Base-by-base conservation (phyloP, 2,797 vertebrate genomes). In the Crenuchus spilurus region DNA sequence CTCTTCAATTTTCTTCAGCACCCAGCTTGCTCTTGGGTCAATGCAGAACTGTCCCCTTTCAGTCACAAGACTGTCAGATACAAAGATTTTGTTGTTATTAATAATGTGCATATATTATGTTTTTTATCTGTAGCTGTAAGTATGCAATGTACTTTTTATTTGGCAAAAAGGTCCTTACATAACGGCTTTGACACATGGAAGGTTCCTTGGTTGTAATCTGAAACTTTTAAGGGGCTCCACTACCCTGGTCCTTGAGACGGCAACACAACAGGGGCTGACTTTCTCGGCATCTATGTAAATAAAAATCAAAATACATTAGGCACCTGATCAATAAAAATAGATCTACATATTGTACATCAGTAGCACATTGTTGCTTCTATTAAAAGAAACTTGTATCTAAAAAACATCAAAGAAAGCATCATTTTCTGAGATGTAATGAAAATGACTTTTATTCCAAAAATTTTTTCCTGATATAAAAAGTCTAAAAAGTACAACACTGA, bases 111-210 rank as follows among this genome's bases (percentile, higher is more conserved):
- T 10, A 11, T 9, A 20, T n/a, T 22, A 48, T 48, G 26, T 28
- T 10, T 39, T 31, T 1, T 16, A 39, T 65, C 24, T 18, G 13
- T 5, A 37, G 18, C 24, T 18, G 1, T 20, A 18, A 9, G 9
- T 35, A 20, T 51, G 6, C 7, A 4, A 0, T 3, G 7, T 44
- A 26, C 2, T 28, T 26, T 44, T 46, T 3, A 9, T 8, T 57
- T 20, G 6, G 22, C 24, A 62, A 24, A 46, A 9, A 0, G 31
- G 2, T 6, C 76, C 91, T 91, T 79, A 92, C 91, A 92, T 83
- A 70, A 89, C 62, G 0, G 91, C 91, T 0, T 0, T 4, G 37
- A 90, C 37, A 28, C 91, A 92, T 0, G 85, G 84, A 9, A 3
- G 54, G 0, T 13, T 20, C 0, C 1, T 0, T 0, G 13, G 0